These are phyloP conservation scores for Anarrhichthys ocellatus DNA, from an alignment of 2,113 vertebrate genomes.

Conservation along the genomic window DNA sequence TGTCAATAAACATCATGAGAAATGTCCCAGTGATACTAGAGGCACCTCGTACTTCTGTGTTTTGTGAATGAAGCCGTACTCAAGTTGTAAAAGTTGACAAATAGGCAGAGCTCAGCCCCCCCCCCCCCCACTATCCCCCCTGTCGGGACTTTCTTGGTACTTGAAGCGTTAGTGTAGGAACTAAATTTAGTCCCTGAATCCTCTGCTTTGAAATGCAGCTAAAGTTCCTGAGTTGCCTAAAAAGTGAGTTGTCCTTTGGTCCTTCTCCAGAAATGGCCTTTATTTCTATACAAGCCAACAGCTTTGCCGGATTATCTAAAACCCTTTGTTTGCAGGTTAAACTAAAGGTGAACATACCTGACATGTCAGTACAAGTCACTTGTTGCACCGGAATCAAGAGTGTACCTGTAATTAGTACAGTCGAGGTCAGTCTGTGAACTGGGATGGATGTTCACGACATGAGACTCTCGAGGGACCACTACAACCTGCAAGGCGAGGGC, in stretches of 20 bases:
- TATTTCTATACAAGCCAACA: background rate
- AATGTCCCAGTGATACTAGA: background rate
- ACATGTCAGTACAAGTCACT: background rate
- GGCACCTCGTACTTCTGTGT: background rate
- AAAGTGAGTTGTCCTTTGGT: background rate
- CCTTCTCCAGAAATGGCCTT: background rate
- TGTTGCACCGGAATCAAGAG: background rate
- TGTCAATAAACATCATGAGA: too few relatives aligned
- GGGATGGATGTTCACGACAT: background rate
- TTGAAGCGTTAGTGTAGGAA: background rate
- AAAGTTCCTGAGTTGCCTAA: background rate
- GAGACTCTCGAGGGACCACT: background rate
- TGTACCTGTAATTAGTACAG: background rate
- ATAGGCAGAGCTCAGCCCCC: background rate
- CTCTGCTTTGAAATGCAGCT: background rate
- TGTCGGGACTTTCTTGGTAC: too few relatives aligned
- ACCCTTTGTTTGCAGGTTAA: background rate
- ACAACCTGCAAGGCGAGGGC: background rate
- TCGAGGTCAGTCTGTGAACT: background rate
- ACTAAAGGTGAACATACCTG: background rate
- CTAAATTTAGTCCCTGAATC: background rate
- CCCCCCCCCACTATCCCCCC: too few relatives aligned
- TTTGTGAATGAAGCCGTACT: background rate
- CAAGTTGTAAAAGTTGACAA: background rate
- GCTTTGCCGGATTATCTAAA: background rate